Base-by-base conservation (phyloP, 1,140 invertebrate species). In the Drosophila albomicans region DNA sequence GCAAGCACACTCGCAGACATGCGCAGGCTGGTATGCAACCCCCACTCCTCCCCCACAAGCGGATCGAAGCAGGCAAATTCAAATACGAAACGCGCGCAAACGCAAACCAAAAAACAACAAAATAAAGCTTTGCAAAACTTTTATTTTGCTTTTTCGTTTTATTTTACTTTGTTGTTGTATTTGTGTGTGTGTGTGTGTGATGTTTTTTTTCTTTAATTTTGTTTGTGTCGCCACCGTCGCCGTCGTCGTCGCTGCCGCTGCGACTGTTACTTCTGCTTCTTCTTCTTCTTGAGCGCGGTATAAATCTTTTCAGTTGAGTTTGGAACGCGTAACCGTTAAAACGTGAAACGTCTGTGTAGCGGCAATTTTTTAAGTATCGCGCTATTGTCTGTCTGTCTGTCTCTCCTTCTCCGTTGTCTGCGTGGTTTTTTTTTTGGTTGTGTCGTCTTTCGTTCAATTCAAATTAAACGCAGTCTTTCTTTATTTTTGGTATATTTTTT, bases 281-380 rank as follows among this genome's bases (percentile, higher is more conserved):
- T 81, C 79, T 87, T 88, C 85, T 88, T 89, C 85, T 85, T 85
- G 78, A 81, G 81, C 81, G 85, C 81, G 85, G 84, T 88, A 89
- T 80, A 89, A 88, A 89, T 88, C 85, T 90, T 88, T 88, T 84
- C 84, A 91, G 88, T 91, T 91, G 88, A 91, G 88, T 91, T 91
- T 88, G 88, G 88, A 88, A 91, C 88, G 88, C 88, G 80, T 67
- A 91, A 85, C 88, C 84, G 88, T 91, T 82, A 88, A 91, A 91
- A 91, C 88, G 88, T 91, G 52, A 64, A 62, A 56, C 58, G 49
- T 49, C 28, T 73, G 62, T 71, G 62, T 61, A 89, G 77, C 84
- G 85, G 78, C 85, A 89, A 75, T 81, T 71, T 38, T 25, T 38
- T 67, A 56, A 45, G 32, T 67, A 48, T 51, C 35, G 57, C 54